Evolutionary conservation across 2,888 invertebrate species (phyloP).

Genomic region (Plebejus anna): DNA sequence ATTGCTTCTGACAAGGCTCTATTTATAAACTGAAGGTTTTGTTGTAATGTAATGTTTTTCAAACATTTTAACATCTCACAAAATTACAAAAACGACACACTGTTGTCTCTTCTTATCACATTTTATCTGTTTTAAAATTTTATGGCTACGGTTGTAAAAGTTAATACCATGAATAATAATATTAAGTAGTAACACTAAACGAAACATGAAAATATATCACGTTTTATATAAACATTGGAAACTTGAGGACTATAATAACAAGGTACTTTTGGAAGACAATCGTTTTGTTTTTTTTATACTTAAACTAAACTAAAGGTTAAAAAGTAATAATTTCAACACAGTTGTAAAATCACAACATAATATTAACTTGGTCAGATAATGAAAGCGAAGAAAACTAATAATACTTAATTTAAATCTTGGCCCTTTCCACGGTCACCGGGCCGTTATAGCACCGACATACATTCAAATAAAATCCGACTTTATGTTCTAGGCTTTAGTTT

Average conservation of each 20-base stretch:
- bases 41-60: not conserved
- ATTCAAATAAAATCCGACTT: too few relatives aligned
- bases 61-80: not conserved
- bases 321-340: slow-evolving; percentile 4
- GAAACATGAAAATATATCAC: not conserved
- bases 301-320: not conserved
- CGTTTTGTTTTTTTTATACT: not conserved
- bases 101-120: not conserved
- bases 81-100: not conserved
- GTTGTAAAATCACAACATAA: slow-evolving; percentile 11
- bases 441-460: too few relatives aligned
- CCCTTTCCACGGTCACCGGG: too few relatives aligned
- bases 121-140: slow-evolving; percentile 4
- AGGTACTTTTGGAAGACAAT: slow-evolving; percentile 8
- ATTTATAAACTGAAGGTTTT: not conserved
- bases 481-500: too few relatives aligned
- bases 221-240: not conserved
- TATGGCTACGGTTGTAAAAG: not conserved
- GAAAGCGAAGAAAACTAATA: too few relatives aligned
- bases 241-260: not conserved
- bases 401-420: too few relatives aligned
- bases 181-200: not conserved
- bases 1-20: not conserved
- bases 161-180: not conserved
- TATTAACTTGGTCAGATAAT: too few relatives aligned